Base-by-base conservation (phyloP, 2,113 vertebrate genomes). In the Peromyscus leucopus region DNA sequence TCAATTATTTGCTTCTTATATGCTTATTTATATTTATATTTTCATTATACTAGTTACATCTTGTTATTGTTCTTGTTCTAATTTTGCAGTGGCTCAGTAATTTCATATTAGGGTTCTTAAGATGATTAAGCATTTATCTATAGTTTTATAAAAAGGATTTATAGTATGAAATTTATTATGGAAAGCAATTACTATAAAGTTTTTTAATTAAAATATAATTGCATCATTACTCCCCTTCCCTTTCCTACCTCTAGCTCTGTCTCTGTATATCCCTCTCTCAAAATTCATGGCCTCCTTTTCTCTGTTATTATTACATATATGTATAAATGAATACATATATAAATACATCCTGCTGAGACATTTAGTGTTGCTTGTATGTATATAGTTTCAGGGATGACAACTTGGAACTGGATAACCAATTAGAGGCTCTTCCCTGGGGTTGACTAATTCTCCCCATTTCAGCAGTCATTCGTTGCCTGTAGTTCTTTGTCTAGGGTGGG, bases 91-190 rank as follows among this genome's bases (percentile, higher is more conserved):
- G 28, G 87, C 36, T 93, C 63, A 48, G 42, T 93, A 94, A 57
- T 57, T 76, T 39, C 57, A 59, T 46, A n/a, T 90, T 42, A 63
- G 10, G 65, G 7, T 69, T 95, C 75, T 89, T 93, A 90, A 61
- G n/a, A 89, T 72, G 92, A 94, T 75, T 95, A 90, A 48, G 39
- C 67, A 97, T 94, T 96, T 88, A 92, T n/a, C 22, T 92, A 67
- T 86, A 96, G 15, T 94, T 96, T 93, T 89, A 83, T 88, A 97
- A 67, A 96, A 90, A 96, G 84, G 31, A 91, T 95, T 96, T 92
- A 85, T 76, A 42, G 28, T 36, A 16, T 95, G 48, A 89, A 96
- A 90, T 36, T 87, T 91, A 55, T 61, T 63, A 1, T 61, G 78
- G 59, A 67, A 97, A 93, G 61, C 46, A 86, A 67, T 96, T 94